phyloP scores from a whole-genome alignment of 2,888 invertebrate genomes.

The Epistrophe grossulariae region DNA sequence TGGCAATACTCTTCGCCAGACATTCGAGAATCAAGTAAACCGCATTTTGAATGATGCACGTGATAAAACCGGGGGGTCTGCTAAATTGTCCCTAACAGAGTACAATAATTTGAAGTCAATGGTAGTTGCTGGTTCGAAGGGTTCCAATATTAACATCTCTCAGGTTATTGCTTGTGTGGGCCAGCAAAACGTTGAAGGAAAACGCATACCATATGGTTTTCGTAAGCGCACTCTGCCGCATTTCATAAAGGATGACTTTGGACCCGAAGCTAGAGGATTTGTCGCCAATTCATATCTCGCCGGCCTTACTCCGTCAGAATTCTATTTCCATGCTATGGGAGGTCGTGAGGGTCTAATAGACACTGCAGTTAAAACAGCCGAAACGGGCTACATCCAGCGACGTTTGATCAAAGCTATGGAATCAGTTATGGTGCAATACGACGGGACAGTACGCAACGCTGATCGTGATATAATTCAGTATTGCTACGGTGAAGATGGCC shows the following conservation, averaged over 20 bases:
- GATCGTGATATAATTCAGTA: slow-evolving; percentile 94
- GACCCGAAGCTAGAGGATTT: slow-evolving; percentile 98
- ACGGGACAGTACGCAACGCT: slow-evolving; percentile 97
- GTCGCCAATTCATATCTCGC: slow-evolving; percentile 99
- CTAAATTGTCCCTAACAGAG: slow-evolving; percentile 98
- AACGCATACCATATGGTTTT: slow-evolving; percentile 99
- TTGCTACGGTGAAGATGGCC: slow-evolving; percentile 98
- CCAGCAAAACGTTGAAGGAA: slow-evolving; percentile 99
- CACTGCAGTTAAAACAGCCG: slow-evolving; percentile 99
- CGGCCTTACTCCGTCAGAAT: slow-evolving; percentile 98
- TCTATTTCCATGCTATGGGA: slow-evolving; percentile 99
- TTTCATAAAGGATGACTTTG: slow-evolving; percentile 99
- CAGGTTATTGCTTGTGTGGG: slow-evolving; percentile 99
- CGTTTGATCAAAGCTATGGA: slow-evolving; percentile 99
- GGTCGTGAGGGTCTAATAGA: slow-evolving; percentile 99
- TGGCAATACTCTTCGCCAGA: slow-evolving; percentile 98
- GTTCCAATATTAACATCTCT: slow-evolving; percentile 99
- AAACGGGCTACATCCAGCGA: slow-evolving; percentile 99
- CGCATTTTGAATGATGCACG: slow-evolving; percentile 99
- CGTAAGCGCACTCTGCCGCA: slow-evolving; percentile 98
- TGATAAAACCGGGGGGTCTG: slow-evolving; percentile 99
- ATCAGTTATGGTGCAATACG: slow-evolving; percentile 98
- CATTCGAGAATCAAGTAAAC: slow-evolving; percentile 99
- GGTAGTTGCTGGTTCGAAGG: slow-evolving; percentile 99
- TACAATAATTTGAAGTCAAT: slow-evolving; percentile 99